These are phyloP conservation scores for Naja naja DNA, from an alignment of 2,113 vertebrate genomes.

Conservation along the genomic window DNA sequence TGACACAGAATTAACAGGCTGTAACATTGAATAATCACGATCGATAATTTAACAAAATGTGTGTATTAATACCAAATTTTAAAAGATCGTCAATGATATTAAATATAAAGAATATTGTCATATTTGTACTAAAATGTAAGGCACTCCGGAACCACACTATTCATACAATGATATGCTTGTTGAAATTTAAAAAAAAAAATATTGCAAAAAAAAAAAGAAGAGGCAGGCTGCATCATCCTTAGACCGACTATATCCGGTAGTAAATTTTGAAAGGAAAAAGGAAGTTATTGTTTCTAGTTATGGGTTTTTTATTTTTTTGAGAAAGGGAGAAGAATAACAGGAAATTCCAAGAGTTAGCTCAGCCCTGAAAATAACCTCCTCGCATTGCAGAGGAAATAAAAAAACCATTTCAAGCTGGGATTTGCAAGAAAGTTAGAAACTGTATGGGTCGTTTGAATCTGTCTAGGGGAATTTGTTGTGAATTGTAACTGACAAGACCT, in stretches of 20 bases:
- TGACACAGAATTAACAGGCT: no score
- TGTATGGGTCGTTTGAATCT: background rate
- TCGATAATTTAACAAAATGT: no score
- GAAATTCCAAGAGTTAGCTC: slow-evolving; percentile 3
- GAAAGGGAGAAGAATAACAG: slow-evolving; percentile 11
- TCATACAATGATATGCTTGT: no score
- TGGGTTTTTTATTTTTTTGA: background rate
- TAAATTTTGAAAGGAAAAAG: slow-evolving; percentile 1
- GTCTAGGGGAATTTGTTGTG: background rate
- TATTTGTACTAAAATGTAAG: no score
- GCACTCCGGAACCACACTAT: no score
- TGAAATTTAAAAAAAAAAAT: no score
- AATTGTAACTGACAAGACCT: background rate
- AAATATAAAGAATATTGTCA: no score
- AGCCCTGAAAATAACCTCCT: background rate
- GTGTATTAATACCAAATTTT: no score
- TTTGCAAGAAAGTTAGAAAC: background rate
- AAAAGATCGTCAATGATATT: no score
- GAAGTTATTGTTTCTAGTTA: background rate
- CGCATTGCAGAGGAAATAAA: background rate
- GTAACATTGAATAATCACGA: no score
- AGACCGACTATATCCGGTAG: background rate
- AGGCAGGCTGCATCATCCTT: no score
- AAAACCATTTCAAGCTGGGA: background rate
- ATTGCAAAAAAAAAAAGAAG: background rate